A percentile compares a stretch with the other conserved stretches of the same genome.
Conservation (phyloP, 64 coral and sea anemone genomes). For the Stichodactyla mertensii region DNA sequence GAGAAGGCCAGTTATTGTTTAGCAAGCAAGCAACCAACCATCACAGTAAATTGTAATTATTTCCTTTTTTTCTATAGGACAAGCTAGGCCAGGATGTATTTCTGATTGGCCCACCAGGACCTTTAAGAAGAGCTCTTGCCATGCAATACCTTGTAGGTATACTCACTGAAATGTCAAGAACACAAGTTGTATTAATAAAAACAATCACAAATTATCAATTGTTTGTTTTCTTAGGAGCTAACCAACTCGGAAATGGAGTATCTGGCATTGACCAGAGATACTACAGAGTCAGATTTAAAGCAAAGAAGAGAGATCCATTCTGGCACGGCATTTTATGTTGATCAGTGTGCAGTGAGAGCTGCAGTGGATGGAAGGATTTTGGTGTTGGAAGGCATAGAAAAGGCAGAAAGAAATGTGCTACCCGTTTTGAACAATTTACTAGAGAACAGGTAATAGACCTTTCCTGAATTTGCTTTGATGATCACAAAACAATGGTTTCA, state of each 20-base stretch:
- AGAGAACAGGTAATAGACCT: conserved; percentile 75
- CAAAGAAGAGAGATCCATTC: conserved; percentile 87
- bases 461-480: not conserved
- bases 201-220: not conserved
- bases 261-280: conserved; percentile 85
- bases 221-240: conserved; percentile 56
- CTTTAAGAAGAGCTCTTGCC: conserved; percentile 73
- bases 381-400: conserved; percentile 94
- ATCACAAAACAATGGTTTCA: not conserved
- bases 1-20: too few relatives aligned
- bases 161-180: not conserved
- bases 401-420: conserved; percentile 94
- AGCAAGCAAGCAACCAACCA: not conserved
- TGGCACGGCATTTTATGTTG: conserved; percentile 84
- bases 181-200: not conserved
- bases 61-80: conserved; percentile 34
- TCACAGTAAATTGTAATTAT: not conserved
- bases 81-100: conserved; percentile 97
- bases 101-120: conserved; percentile 92
- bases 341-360: conserved; percentile 94
- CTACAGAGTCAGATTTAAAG: conserved; percentile 94
- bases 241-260: conserved; percentile 93
- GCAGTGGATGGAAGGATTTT: conserved; percentile 79
- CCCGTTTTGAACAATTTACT: conserved; percentile 95
- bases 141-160: conserved; percentile 91